These are phyloP conservation scores for Sebastes iracundus DNA, from an alignment of 2,797 vertebrate genomes.

Conservation along the genomic window DNA sequence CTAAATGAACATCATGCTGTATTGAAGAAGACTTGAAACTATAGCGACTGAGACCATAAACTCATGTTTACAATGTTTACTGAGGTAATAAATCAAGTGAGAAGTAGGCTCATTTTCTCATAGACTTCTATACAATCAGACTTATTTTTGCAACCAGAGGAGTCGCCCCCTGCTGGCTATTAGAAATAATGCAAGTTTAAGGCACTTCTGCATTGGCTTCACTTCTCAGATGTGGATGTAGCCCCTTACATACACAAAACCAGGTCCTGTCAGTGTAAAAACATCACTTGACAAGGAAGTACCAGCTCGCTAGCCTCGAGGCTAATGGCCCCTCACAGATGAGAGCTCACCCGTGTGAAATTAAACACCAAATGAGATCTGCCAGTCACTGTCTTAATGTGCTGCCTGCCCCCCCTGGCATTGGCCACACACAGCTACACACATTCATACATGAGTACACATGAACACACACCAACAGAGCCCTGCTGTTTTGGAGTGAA, in stretches of 20 bases:
- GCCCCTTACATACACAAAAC: neutral
- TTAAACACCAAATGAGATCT: constrained; percentile 79
- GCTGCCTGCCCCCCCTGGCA: constrained; percentile 44
- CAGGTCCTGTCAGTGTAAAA: constrained; percentile 21
- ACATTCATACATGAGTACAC: constrained; percentile 21
- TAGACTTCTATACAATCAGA: too few species aligned
- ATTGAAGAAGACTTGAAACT: too few species aligned
- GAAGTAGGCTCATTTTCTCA: too few species aligned
- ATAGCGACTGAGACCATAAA: too few species aligned
- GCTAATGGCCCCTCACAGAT: constrained; percentile 58
- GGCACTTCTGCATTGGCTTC: neutral
- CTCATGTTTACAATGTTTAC: too few species aligned
- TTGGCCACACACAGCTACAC: constrained; percentile 42
- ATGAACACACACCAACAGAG: constrained; percentile 3
- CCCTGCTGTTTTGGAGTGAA: constrained; percentile 36
- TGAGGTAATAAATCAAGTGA: too few species aligned
- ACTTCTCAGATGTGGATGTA: neutral
- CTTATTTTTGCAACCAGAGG: neutral
- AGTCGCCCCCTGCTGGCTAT: too few species aligned
- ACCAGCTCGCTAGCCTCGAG: constrained; percentile 31
- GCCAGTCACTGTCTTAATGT: constrained; percentile 75
- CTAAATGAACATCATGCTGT: too few species aligned
- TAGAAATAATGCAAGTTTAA: too few species aligned
- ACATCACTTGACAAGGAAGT: constrained; percentile 22
- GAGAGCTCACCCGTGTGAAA: constrained; percentile 67